phyloP scores from a whole-genome alignment of 1,140 invertebrate species.

The Trichogramma pretiosum region DNA sequence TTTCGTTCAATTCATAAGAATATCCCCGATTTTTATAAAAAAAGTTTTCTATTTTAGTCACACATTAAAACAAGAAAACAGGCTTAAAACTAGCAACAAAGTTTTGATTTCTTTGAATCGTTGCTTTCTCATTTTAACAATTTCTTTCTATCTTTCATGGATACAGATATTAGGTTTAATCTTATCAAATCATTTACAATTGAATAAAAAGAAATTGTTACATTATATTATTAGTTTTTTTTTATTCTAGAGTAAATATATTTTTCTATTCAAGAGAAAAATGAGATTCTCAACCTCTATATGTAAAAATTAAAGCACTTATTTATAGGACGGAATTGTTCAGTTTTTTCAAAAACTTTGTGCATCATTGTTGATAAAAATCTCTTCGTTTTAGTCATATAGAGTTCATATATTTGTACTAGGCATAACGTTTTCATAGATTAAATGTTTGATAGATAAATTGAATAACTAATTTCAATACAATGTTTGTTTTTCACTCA shows the following conservation, averaged over 20 bases:
- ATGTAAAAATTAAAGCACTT: not conserved
- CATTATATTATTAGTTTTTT: not conserved
- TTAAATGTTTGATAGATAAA: constrained; percentile 9
- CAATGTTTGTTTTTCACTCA: not conserved
- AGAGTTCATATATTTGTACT: constrained; percentile 12
- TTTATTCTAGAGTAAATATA: not conserved
- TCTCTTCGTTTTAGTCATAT: constrained; percentile 1
- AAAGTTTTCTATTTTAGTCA: not conserved
- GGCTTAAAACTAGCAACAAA: too few species aligned
- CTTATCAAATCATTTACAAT: too few species aligned
- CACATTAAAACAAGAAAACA: not conserved
- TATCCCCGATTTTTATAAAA: constrained; percentile 7
- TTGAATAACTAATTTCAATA: not conserved
- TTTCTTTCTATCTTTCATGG: not conserved
- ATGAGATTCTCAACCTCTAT: constrained; percentile 7
- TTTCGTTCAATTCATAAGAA: not conserved
- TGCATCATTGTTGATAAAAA: not conserved
- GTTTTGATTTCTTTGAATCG: too few species aligned
- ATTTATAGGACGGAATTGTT: constrained; percentile 10
- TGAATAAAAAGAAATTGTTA: too few species aligned
- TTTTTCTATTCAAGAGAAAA: constrained; percentile 1
- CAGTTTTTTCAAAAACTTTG: not conserved
- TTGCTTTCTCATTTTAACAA: not conserved
- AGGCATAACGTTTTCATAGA: not conserved
- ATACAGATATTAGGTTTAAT: too few species aligned